phyloP scores from a whole-genome alignment of 2,113 vertebrate genomes.

The Scartelaos histophorus region DNA sequence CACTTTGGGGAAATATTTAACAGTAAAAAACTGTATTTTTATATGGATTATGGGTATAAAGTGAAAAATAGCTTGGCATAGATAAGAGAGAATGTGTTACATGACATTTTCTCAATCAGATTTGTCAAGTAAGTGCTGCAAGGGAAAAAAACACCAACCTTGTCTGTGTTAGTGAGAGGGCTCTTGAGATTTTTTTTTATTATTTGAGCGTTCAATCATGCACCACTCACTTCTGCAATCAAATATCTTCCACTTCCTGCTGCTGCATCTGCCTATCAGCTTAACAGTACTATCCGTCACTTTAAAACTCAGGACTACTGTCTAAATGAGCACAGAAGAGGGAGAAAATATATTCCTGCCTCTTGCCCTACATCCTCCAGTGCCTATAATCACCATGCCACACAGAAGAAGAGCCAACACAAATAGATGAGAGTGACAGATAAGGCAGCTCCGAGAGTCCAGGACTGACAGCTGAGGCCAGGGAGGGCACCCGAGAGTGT shows the following conservation, averaged over 20 bases:
- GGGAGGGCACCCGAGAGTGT: slow-evolving; percentile 39
- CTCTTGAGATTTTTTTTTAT: slow-evolving; percentile 59
- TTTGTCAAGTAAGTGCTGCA: slow-evolving; percentile 21
- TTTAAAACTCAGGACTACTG: slow-evolving; percentile 49
- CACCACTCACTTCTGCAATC: slow-evolving; percentile 58
- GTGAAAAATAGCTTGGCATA: slow-evolving; percentile 11
- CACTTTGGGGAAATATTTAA: slow-evolving; percentile 36
- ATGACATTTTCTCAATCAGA: slow-evolving; percentile 47
- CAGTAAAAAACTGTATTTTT: slow-evolving; percentile 23
- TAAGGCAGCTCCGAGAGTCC: slow-evolving; percentile 57
- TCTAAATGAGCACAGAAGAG: slow-evolving; percentile 52
- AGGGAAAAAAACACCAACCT: slow-evolving; percentile 16
- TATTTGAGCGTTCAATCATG: slow-evolving; percentile 61
- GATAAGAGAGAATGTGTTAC: slow-evolving; percentile 10
- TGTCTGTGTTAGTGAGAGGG: slow-evolving; percentile 36
- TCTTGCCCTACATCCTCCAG: slow-evolving; percentile 69
- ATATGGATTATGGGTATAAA: slow-evolving; percentile 45
- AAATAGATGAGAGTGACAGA: slow-evolving; percentile 66
- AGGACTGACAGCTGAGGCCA: slow-evolving; percentile 45
- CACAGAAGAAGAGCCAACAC: slow-evolving; percentile 55
- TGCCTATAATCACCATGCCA: slow-evolving; percentile 62
- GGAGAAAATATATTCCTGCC: slow-evolving; percentile 61
- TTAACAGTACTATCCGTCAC: slow-evolving; percentile 60
- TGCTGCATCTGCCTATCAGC: slow-evolving; percentile 58
- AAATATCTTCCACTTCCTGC: slow-evolving; percentile 50